Evolutionary conservation across 2,797 vertebrate genomes (phyloP), one percentile per base, ranked within the genome.

Genomic region (Eurystomus glaucurus): DNA sequence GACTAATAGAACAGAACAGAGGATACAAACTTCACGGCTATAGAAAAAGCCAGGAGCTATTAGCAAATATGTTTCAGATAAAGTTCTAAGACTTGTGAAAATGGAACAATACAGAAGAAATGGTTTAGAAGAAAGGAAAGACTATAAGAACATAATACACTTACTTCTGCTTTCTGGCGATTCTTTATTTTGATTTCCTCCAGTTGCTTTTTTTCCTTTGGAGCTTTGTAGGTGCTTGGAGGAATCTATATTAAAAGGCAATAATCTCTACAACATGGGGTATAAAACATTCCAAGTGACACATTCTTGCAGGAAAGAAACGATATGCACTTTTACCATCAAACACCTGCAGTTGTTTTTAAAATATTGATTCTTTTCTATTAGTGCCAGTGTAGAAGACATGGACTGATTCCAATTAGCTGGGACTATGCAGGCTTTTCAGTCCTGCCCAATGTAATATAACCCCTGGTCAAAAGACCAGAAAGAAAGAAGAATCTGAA

Each of bases 121-220:
- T 4, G 33, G 14, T 61, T 90, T 43, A 88, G 51, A 92, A 55
- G 31, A 84, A 88, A 88, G 23, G 43, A 60, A 58, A 79, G 22
- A 45, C 7, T 37, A 82, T 6, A 88, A 75, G 37, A 92, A 87
- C 14, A 29, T 25, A 57, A 29, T 11, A 50, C 8, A 94, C 98
- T 95, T 97, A 99, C 99, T 98, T 99, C 98, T 8, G 98, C 98
- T 97, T 97, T 98, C 72, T 75, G 96, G 31, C 97, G 98, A 86
- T 99, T 99, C 85, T 93, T 98, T 65, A 92, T 85, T 97, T 98
- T 99, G 66, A 98, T 93, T 88, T 98, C 95, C 57, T 98, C 97
- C 23, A 99, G 98, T 35, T 97, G 87, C 64, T 98, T 96, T 58
- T 91, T 97, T 95, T 99, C 98, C 92, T 97, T 99, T 61, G 99